Base-by-base conservation (phyloP, 2,888 invertebrate species). In the Capitulum mitella region DNA sequence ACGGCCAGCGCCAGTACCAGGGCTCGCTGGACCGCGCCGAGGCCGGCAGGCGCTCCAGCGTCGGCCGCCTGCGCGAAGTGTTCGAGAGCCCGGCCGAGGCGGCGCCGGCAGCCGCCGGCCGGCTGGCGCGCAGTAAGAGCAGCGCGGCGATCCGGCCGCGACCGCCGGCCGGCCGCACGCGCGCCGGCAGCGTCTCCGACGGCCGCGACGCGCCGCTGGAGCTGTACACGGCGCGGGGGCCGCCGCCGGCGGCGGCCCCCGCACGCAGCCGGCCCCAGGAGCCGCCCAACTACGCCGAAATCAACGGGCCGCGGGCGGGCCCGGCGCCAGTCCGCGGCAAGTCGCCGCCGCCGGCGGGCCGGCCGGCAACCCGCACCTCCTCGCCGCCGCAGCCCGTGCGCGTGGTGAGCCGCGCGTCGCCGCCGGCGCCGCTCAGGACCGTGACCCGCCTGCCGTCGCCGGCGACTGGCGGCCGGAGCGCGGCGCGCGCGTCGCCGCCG, bases 71-170 rank as follows among this genome's bases (percentile, higher is more conserved):
- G n/a, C 46, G 76, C 6, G 19, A 46, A 46, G 46, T 48, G 46
- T 76, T 76, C 46, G 76, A 76, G 76, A 76, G 29, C 1, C 29
- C 43, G 29, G 43, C n/a, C n/a, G 75, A n/a, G 43, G 3, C 76
- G 46, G 43, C 74, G 43, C 40, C 37, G 74, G 43, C 76, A 43
- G 12, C 75, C 19, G 46, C 29, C 12, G n/a, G n/a, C 19, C 46
- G 76, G 19, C 76, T 76, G 16, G n/a, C 32, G 19, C 76, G 76
- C 76, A 76, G 76, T 32, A 43, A 48, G 43, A 76, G 76, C 32
- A 48, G 43, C 46, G 43, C 76, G 19, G 8, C 12, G 29, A 43
- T 76, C n/a, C 76, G 76, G 16, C 76, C 43, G 46, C 46, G 46
- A 3, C 76, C 76, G 29, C 19, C 32, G 19, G 76, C 2, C 76